Evolutionary conservation across 2,888 invertebrate genomes (phyloP).

Genomic region (Trisateles emortualis): DNA sequence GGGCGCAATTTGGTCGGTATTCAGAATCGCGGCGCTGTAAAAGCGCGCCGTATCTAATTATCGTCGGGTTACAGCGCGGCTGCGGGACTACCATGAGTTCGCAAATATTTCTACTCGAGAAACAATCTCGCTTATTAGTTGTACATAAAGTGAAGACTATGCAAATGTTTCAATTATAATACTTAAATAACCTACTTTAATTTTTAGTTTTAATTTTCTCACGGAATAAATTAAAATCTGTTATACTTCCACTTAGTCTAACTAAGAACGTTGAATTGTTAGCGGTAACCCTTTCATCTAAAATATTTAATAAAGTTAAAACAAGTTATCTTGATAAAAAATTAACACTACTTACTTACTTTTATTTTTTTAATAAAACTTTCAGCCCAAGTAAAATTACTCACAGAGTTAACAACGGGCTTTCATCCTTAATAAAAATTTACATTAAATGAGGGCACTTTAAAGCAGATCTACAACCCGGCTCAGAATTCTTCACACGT

Average conservation of each 20-base stretch:
- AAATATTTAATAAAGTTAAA: slow-evolving; percentile 21
- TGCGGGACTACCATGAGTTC: slow-evolving; percentile 63
- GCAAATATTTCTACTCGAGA: slow-evolving; percentile 58
- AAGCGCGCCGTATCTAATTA: slow-evolving; percentile 86
- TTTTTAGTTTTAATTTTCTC: slow-evolving; percentile 2
- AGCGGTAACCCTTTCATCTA: slow-evolving; percentile 15
- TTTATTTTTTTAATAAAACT: slow-evolving; percentile 11
- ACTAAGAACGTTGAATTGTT: slow-evolving; percentile 18
- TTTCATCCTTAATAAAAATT: slow-evolving; percentile 22
- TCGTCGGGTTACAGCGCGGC: slow-evolving; percentile 72
- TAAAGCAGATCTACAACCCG: slow-evolving; percentile 28
- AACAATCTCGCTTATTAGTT: slow-evolving; percentile 56
- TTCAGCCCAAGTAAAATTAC: slow-evolving; percentile 15
- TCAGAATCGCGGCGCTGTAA: slow-evolving; percentile 82
- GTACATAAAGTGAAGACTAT: slow-evolving; percentile 17
- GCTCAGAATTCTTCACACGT: slow-evolving; percentile 41
- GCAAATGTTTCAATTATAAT: slow-evolving; percentile 27
- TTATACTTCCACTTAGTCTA: slow-evolving; percentile 20
- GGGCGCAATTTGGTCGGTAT: slow-evolving; percentile 84
- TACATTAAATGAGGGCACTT: slow-evolving; percentile 28
- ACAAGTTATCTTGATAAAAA: slow-evolving; percentile 17
- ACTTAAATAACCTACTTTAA: slow-evolving; percentile 5
- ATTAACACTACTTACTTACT: slow-evolving; percentile 11
- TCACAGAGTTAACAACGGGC: slow-evolving; percentile 17
- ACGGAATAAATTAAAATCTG: slow-evolving; percentile 1